Evolutionary conservation across 1,140 invertebrate genomes (phyloP).

Genomic region (Leptinotarsa undecemlineata): DNA sequence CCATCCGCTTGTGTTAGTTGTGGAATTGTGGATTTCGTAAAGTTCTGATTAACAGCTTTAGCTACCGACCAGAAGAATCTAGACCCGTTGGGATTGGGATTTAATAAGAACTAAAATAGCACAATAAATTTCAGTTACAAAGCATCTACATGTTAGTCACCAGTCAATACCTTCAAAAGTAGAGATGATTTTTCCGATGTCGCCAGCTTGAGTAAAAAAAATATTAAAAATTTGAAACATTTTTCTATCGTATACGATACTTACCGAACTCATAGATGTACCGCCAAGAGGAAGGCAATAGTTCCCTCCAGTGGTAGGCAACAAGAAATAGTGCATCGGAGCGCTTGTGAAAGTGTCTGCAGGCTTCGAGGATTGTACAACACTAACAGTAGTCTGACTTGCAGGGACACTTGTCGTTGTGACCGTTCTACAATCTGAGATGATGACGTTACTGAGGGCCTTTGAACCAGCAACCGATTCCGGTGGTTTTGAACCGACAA

Average conservation of each 20-base stretch:
- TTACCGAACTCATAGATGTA: constrained; percentile 11
- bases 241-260: neutral
- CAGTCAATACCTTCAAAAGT: neutral
- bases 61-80: no score
- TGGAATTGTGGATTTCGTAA: no score
- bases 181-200: neutral
- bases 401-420: neutral
- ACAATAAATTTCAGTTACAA: no score
- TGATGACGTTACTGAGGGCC: neutral
- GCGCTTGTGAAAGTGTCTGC: neutral
- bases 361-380: constrained; percentile 14
- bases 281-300: constrained; percentile 2
- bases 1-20: no score
- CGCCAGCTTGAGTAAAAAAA: neutral
- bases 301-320: constrained; percentile 5
- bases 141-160: no score
- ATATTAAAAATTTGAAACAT: neutral
- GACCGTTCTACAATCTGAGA: neutral
- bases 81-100: no score
- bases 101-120: no score
- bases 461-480: neutral
- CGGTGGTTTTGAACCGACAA: neutral
- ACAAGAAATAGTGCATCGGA: neutral
- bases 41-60: no score
- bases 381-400: neutral